These are phyloP conservation scores for Heliconius charithonia DNA, from an alignment of 2,888 invertebrate species.

Conservation along the genomic window DNA sequence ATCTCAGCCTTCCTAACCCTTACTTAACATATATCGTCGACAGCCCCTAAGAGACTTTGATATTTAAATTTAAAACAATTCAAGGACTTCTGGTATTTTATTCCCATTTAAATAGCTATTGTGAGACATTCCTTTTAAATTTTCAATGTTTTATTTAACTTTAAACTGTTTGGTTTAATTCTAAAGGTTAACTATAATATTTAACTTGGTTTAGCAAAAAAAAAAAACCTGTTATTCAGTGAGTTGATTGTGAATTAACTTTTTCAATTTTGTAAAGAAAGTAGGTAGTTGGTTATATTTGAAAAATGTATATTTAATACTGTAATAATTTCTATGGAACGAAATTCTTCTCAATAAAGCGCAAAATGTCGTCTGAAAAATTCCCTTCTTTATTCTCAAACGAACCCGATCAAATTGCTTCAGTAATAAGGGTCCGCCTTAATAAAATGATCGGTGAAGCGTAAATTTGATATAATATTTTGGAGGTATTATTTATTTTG, in stretches of 20 bases:
- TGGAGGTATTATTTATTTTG: slow-evolving; percentile 46
- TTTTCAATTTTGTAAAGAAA: slow-evolving; percentile 15
- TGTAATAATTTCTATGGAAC: slow-evolving; percentile 54
- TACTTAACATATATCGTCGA: slow-evolving; percentile 59
- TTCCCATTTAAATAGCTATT: slow-evolving; percentile 43
- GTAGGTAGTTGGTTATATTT: neutral
- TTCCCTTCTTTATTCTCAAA: slow-evolving; percentile 70
- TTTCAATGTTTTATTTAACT: slow-evolving; percentile 32
- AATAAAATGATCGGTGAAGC: slow-evolving; percentile 58
- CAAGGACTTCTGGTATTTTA: slow-evolving; percentile 46
- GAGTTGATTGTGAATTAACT: neutral
- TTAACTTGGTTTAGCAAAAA: neutral
- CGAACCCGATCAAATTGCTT: slow-evolving; percentile 71
- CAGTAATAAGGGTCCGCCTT: slow-evolving; percentile 70
- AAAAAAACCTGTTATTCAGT: neutral
- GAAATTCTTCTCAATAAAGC: slow-evolving; percentile 66
- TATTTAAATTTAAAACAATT: slow-evolving; percentile 64
- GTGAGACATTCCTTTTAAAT: slow-evolving; percentile 38
- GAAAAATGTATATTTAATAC: slow-evolving; percentile 47
- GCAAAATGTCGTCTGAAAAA: slow-evolving; percentile 68
- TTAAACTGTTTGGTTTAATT: slow-evolving; percentile 28
- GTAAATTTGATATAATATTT: slow-evolving; percentile 50
- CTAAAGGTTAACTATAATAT: neutral
- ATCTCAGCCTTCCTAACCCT: slow-evolving; percentile 63
- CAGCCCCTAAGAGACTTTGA: slow-evolving; percentile 47